Evolutionary conservation across 2,797 vertebrate species (phyloP), one percentile per base, ranked within the genome.

Genomic region (Myotis findleyi): DNA sequence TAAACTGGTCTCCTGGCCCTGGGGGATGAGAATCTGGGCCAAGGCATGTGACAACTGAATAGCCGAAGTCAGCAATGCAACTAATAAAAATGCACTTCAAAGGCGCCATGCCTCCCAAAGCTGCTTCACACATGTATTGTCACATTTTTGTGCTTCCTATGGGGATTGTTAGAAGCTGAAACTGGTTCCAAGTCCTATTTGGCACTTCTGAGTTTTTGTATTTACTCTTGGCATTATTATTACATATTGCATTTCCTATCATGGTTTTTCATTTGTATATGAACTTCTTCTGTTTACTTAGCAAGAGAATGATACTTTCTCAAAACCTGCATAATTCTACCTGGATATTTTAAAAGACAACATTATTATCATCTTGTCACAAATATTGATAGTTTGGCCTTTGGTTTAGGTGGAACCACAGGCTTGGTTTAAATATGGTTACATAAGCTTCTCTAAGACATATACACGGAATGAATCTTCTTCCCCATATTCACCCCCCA

Each of bases 21-120:
- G 27, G 38, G 86, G 96, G 88, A 88, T 81, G 76, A 97, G 94
- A 96, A 96, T 93, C 95, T 96, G 92, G 88, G 79, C 94, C 96
- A 96, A 96, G 64, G 51, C 85, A 73, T 80, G 55, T 69, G 83
- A 87, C 44, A 91, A 77, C 73, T 84, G 57, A 95, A 94, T 33
- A 87, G 87, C 69, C 93, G 57, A 55, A 96, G 85, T 93, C 94
- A 97, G 92, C 87, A 94, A 92, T 64, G 53, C 73, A 94, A 95
- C 95, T 82, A 92, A 90, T 68, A 92, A 90, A 94, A 94, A 72
- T 79, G 44, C 66, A 84, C 73, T 89, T 94, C 71, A 87, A 90
- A 95, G 88, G 72, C 68, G 47, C n/a, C 14, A 23, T 30, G 93
- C 36, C 59, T 94, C 64, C 59, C 38, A 93, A 94, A 89, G 86